Percentiles rank a stretch among this genome's conserved stretches.
phyloP scores from a whole-genome alignment of 2,113 vertebrate species.

The Mastomys natalensis region DNA sequence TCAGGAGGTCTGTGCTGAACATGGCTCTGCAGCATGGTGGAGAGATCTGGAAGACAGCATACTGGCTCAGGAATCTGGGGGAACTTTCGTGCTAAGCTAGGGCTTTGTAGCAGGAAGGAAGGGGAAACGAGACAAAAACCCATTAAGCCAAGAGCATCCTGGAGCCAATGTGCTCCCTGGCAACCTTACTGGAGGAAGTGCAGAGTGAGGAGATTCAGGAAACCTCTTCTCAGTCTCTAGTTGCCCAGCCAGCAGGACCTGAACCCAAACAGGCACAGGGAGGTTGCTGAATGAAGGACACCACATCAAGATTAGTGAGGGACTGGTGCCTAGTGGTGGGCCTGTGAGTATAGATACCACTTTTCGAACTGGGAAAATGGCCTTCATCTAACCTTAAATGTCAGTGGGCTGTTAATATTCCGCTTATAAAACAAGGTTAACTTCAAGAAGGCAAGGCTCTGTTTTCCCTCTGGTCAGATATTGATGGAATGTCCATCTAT shows the following conservation, averaged over 20 bases:
- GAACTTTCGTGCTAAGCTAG: conserved; percentile 69
- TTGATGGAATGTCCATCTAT: conserved; percentile 29
- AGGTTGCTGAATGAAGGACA: neutral
- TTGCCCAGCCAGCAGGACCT: neutral
- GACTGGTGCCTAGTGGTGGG: neutral
- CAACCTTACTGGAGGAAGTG: neutral
- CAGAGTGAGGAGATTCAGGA: neutral
- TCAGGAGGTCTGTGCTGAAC: neutral
- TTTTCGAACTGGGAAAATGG: conserved; percentile 1
- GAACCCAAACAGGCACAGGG: neutral
- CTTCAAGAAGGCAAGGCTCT: neutral
- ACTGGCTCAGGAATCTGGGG: conserved; percentile 29
- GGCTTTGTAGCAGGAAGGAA: conserved; percentile 80
- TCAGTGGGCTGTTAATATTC: conserved; percentile 9
- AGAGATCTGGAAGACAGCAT: neutral
- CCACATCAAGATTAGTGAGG: neutral
- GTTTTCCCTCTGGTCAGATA: neutral
- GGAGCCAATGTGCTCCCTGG: neutral
- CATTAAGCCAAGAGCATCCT: conserved; percentile 36
- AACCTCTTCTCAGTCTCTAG: neutral
- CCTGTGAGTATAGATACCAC: neutral
- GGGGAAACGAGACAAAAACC: conserved; percentile 59
- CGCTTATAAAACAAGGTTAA: conserved; percentile 12
- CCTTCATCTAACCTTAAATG: conserved; percentile 20
- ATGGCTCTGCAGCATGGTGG: neutral